Evolutionary conservation across 2,888 invertebrate species (phyloP).

Genomic region (Argyresthia albistria): DNA sequence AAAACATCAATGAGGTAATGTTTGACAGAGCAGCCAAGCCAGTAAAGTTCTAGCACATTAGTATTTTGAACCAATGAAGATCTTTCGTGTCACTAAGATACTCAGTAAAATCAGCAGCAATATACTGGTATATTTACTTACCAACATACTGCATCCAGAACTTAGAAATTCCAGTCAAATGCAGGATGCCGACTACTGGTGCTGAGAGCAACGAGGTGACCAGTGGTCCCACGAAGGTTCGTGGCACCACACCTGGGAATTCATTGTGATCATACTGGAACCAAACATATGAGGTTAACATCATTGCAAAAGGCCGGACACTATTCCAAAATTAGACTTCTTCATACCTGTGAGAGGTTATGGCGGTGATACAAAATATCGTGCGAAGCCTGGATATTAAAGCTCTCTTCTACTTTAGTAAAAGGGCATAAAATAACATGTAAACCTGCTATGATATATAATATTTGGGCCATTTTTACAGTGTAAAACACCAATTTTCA

Average conservation of each 20-base stretch:
- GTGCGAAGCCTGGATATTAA: slow-evolving; percentile 98
- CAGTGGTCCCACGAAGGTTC: slow-evolving; percentile 95
- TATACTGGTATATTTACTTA: slow-evolving; percentile 25
- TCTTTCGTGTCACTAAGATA: not conserved
- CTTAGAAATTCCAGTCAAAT: slow-evolving; percentile 82
- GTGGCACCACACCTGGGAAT: slow-evolving; percentile 97
- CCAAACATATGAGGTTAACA: not conserved
- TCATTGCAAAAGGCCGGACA: not conserved
- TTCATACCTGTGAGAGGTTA: slow-evolving; percentile 84
- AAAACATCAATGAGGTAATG: too few relatives aligned
- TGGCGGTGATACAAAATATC: slow-evolving; percentile 92
- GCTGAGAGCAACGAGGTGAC: slow-evolving; percentile 83
- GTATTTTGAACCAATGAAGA: not conserved
- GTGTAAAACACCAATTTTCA: slow-evolving; percentile 15
- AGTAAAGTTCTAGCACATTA: too few relatives aligned
- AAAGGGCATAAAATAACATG: slow-evolving; percentile 93
- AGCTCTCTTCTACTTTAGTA: slow-evolving; percentile 99
- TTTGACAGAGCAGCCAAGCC: too few relatives aligned
- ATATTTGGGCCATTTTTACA: slow-evolving; percentile 79
- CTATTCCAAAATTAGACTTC: slow-evolving; percentile 60
- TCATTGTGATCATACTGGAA: slow-evolving; percentile 97
- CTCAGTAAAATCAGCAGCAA: not conserved
- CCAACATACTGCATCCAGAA: slow-evolving; percentile 92
- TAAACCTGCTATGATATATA: slow-evolving; percentile 81
- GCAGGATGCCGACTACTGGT: slow-evolving; percentile 80